Conservation (phyloP, 2,797 vertebrate genomes). For the Notoglanidium macrostoma region DNA sequence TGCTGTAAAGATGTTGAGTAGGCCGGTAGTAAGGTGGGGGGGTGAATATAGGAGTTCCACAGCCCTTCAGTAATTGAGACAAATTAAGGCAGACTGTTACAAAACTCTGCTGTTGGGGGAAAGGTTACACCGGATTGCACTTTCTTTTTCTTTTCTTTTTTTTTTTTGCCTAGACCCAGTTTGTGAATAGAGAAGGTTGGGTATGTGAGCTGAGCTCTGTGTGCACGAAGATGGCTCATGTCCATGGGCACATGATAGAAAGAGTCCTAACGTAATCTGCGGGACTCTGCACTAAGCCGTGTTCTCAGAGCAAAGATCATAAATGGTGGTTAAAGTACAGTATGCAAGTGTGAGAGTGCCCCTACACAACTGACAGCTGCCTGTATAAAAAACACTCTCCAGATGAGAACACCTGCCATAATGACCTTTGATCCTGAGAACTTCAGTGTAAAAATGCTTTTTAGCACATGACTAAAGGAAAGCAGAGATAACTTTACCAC, state of each 20-base stretch:
- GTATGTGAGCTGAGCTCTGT: constrained; percentile 53
- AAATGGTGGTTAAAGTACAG: not conserved
- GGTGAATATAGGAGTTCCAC: constrained; percentile 13
- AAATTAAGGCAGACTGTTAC: constrained; percentile 37
- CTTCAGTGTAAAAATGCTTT: not conserved
- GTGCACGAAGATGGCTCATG: constrained; percentile 53
- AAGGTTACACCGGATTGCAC: constrained; percentile 7
- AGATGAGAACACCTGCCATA: not conserved
- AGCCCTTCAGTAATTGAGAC: constrained; percentile 29
- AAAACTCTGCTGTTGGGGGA: constrained; percentile 12
- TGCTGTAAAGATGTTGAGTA: not conserved
- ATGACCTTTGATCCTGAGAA: not conserved
- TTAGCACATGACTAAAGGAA: constrained; percentile 3
- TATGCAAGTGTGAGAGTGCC: not conserved
- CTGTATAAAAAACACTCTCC: not conserved
- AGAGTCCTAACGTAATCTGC: not conserved
- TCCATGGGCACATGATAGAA: constrained; percentile 21
- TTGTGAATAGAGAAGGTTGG: constrained; percentile 32
- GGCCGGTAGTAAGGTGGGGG: constrained; percentile 20
- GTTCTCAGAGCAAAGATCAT: constrained; percentile 10
- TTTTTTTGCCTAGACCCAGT: constrained; percentile 28
- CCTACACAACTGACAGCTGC: not conserved
- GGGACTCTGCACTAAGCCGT: not conserved
- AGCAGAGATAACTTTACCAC: not conserved
- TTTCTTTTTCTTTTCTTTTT: constrained; percentile 1